A percentile compares a stretch with the other conserved stretches of the same genome.
Evolutionary conservation across 2,797 vertebrate species (phyloP).

Genomic region (Chiroxiphia lanceolata): DNA sequence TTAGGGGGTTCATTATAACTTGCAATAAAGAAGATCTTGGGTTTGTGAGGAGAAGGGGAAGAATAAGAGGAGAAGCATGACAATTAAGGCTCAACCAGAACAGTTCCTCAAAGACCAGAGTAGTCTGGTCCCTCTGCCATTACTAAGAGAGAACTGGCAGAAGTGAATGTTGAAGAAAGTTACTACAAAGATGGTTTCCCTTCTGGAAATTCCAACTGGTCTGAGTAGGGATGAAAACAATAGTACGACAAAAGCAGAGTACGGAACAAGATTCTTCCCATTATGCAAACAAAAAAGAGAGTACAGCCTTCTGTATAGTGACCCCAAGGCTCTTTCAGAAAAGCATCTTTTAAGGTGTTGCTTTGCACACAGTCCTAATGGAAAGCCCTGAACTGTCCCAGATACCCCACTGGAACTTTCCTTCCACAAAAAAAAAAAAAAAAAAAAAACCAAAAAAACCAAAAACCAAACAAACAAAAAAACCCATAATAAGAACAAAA

Average conservation of each 20-base stretch:
- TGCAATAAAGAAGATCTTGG: neutral
- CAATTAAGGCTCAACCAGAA: neutral
- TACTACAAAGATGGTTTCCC: neutral
- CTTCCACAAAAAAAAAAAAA: neutral
- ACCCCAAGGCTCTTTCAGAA: neutral
- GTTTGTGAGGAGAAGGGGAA: neutral
- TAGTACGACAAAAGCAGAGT: neutral
- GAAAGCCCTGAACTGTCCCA: neutral
- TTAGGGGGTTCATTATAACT: neutral
- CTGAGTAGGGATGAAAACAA: neutral
- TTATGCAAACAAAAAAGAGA: neutral
- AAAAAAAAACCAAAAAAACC: neutral
- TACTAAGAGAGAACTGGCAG: neutral
- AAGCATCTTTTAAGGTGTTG: neutral
- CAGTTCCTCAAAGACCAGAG: neutral
- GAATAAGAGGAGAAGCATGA: neutral
- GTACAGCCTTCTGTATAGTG: neutral
- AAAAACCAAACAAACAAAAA: too few relatives aligned
- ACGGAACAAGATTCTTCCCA: fast-evolving
- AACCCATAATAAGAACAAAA: too few relatives aligned
- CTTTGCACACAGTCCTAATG: neutral
- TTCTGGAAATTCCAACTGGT: neutral
- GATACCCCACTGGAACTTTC: neutral
- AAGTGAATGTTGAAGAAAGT: neutral
- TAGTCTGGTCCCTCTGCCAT: neutral